Evolutionary conservation across 2,888 invertebrate species (phyloP), one percentile per base, ranked within the genome.

Genomic region (Tetragnatha montana): DNA sequence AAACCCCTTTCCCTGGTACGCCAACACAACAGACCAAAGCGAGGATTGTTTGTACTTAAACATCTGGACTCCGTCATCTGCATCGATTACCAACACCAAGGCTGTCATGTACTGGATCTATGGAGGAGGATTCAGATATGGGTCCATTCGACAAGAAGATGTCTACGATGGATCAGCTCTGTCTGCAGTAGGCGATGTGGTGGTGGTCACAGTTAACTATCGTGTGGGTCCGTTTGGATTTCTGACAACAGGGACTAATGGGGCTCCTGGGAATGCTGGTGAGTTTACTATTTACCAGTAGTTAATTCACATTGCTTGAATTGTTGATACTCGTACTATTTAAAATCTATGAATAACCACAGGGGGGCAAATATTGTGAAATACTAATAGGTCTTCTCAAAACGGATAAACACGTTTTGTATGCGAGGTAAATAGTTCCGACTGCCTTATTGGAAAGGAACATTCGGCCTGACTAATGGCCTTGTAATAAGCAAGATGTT

Each of bases 11-110:
- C 89, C 85, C 0, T 85, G 69, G 60, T 70, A 60, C 22, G 81
- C 81, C 8, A 22, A 81, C 68, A 0, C 22, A 12, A 75, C 85
- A 0, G 60, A 70, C 1, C 80, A 81, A 22, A 87, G 85, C 21
- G 91, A 91, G 47, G 88, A 91, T 35, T 91, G 91, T 70, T 69
- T 91, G 17, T 81, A 75, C 47, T 50, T 91, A 49, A 91, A 91
- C 51, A 87, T 91, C n/a, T 91, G 80, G 76, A 74, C 82, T 1
- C 81, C 87, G 19, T 0, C 47, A 17, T 21, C n/a, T 17, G 78
- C 82, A 6, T n/a, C 69, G 7, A 12, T 21, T 10, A 12, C 7
- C 6, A 80, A 75, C 10, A 75, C 50, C 14, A 83, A 81, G 60
- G 76, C 91, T 14, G 91, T 91, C 8, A 8, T 91, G 73, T 83